A percentile compares a stretch with the other conserved stretches of the same genome.
Conservation (phyloP, 2,888 invertebrate genomes). For the Psococerastis gibbosa region DNA sequence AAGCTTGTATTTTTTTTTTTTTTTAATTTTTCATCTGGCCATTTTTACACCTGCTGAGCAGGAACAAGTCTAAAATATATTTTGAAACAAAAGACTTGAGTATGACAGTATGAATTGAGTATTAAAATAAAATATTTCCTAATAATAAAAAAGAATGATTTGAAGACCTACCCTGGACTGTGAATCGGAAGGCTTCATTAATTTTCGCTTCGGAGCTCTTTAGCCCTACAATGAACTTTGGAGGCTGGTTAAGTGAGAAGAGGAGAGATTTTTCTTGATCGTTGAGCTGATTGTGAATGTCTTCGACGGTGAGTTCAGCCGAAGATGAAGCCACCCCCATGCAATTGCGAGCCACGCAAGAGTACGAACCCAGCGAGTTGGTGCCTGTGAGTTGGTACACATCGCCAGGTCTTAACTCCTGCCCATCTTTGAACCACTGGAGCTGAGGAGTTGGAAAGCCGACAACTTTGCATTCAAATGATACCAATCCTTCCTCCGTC, state of each 20-base stretch:
- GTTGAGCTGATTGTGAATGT: constrained; percentile 73
- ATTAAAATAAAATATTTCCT: no score
- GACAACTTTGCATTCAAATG: constrained; percentile 84
- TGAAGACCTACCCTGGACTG: constrained; percentile 54
- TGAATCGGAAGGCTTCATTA: constrained; percentile 61
- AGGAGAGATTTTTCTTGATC: constrained; percentile 67
- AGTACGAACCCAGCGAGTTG: constrained; percentile 70
- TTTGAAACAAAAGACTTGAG: no score
- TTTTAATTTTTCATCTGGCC: no score
- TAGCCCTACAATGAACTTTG: constrained; percentile 60
- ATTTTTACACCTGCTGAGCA: no score
- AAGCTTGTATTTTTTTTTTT: no score
- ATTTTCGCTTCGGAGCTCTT: constrained; percentile 68
- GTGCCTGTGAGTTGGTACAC: constrained; percentile 82
- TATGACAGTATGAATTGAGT: no score
- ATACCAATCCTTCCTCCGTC: constrained; percentile 79
- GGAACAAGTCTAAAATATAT: no score
- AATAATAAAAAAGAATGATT: no score
- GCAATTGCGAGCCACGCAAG: constrained; percentile 73
- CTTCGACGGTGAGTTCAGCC: constrained; percentile 74
- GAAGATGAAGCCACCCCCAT: constrained; percentile 80
- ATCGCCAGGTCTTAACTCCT: constrained; percentile 78
- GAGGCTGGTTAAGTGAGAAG: constrained; percentile 54
- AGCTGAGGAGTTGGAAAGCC: constrained; percentile 76
- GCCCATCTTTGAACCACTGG: constrained; percentile 84